Conservation (phyloP, 1,140 invertebrate species). For the Brachionus angularis region DNA sequence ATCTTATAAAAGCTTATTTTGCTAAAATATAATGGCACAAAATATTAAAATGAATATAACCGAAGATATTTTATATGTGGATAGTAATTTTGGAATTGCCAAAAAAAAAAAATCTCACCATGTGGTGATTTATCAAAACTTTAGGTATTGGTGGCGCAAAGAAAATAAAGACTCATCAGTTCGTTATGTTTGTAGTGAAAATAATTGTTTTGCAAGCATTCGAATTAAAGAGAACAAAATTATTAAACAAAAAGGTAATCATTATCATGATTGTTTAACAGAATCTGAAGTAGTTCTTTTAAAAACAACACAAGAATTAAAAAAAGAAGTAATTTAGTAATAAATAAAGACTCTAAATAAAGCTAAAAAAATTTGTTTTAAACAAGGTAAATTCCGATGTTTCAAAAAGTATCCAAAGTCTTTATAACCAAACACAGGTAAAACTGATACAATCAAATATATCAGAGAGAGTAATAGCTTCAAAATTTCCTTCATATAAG, state of each 20-base stretch:
- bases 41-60: no score
- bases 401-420: background rate
- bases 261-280: background rate
- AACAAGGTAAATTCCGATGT: no score
- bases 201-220: background rate
- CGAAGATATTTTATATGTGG: no score
- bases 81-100: no score
- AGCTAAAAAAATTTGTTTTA: no score
- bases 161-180: background rate
- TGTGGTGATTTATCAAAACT: constrained; percentile 3
- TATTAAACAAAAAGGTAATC: background rate
- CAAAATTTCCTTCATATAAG: background rate
- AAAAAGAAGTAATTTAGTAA: background rate
- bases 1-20: no score
- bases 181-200: background rate
- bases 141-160: constrained; percentile 12
- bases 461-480: background rate
- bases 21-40: no score
- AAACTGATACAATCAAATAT: background rate
- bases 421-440: background rate
- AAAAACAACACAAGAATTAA: background rate
- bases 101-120: constrained; percentile 11
- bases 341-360: no score
- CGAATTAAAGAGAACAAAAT: constrained; percentile 8
- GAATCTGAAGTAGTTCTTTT: background rate